Evolutionary conservation across 2,113 vertebrate genomes (phyloP).

Genomic region (Macheiramphus alcinus): DNA sequence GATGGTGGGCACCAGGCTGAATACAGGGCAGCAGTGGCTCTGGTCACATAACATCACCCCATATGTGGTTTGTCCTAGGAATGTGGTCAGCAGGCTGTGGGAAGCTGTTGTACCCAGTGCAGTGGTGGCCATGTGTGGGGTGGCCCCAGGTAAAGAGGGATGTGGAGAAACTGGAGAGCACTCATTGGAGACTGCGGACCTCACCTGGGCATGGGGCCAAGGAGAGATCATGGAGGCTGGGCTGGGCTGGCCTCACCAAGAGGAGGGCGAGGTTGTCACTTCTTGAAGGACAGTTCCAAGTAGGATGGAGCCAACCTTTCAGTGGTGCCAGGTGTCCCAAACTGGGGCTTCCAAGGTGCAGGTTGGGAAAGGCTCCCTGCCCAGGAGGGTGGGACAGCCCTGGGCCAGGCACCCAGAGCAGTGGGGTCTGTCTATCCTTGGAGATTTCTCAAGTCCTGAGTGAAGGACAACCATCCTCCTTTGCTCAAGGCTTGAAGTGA

Average conservation of each 20-base stretch:
- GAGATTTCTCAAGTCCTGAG: not conserved
- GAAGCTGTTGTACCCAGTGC: not conserved
- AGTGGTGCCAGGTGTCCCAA: not conserved
- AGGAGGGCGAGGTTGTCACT: not conserved
- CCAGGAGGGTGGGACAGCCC: not conserved
- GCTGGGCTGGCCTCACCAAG: not conserved
- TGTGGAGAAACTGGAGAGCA: not conserved
- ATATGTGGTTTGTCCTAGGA: rapidly evolving
- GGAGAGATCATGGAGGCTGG: not conserved
- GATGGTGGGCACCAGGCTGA: not conserved
- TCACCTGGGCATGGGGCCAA: rapidly evolving
- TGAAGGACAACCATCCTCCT: not conserved
- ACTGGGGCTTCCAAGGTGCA: not conserved
- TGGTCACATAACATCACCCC: not conserved
- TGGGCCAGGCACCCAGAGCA: not conserved
- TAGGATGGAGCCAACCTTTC: not conserved
- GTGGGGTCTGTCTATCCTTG: not conserved
- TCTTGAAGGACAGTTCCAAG: not conserved
- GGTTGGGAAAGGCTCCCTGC: not conserved
- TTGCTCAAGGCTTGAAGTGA: not conserved
- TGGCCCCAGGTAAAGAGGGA: not conserved
- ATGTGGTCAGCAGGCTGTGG: not conserved
- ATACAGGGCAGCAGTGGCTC: rapidly evolving
- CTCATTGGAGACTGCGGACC: rapidly evolving
- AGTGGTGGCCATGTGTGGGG: not conserved